These are phyloP conservation scores for Abrostola triplasia DNA, from an alignment of 2,888 invertebrate species.

Conservation along the genomic window DNA sequence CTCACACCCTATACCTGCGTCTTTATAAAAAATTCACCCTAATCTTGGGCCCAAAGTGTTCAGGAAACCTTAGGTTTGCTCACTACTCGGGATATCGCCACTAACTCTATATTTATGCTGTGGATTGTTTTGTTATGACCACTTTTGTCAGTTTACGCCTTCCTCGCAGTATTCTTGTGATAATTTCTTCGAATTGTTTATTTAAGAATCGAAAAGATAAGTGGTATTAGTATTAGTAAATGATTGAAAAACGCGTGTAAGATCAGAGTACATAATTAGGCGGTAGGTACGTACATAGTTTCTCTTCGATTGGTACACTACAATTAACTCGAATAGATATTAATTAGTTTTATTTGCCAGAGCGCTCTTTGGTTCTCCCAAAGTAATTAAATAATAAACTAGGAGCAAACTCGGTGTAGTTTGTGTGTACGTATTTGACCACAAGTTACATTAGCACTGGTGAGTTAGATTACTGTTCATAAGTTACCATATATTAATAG, in stretches of 20 bases:
- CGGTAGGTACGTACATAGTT: no score
- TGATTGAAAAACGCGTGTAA: not conserved
- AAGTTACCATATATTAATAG: not conserved
- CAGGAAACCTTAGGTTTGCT: constrained; percentile 58
- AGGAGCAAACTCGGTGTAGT: constrained; percentile 5
- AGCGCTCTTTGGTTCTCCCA: not conserved
- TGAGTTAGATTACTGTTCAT: not conserved
- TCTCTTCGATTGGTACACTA: no score
- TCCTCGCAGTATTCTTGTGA: constrained; percentile 4
- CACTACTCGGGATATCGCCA: constrained; percentile 58
- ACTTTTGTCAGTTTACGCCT: constrained; percentile 35
- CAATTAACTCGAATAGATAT: no score
- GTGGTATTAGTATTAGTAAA: no score
- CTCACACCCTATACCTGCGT: constrained; percentile 69
- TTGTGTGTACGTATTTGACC: not conserved
- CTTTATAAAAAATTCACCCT: constrained; percentile 82
- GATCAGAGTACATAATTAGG: no score
- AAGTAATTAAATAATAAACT: constrained; percentile 14
- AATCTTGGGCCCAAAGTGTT: constrained; percentile 66
- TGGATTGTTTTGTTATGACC: constrained; percentile 50
- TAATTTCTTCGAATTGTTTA: constrained; percentile 15
- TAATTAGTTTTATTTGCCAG: constrained; percentile 3
- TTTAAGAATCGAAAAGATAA: not conserved
- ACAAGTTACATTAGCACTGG: constrained; percentile 6
- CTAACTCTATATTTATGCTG: constrained; percentile 51